Conservation (phyloP, 2,113 vertebrate genomes). For the Ciconia stormi region DNA sequence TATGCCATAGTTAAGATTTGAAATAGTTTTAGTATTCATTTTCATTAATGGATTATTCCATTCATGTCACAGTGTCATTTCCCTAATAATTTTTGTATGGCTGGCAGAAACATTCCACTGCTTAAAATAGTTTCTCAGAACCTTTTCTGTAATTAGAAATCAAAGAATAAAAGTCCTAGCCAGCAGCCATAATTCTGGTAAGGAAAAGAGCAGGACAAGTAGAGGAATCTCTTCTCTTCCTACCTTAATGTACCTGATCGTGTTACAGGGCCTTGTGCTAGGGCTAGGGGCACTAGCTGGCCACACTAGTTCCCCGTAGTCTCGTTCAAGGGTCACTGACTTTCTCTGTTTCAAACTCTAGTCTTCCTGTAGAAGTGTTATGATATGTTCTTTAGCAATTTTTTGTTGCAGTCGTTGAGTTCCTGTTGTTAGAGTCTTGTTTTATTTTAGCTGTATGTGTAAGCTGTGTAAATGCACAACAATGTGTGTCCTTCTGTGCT, state of each 20-base stretch:
- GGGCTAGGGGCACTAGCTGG: neutral
- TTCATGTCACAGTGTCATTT: neutral
- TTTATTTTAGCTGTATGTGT: neutral
- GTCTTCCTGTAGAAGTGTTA: neutral
- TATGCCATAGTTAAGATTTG: neutral
- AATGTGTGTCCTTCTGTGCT: neutral
- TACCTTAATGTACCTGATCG: accelerated
- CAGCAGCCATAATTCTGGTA: neutral
- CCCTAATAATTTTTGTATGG: neutral
- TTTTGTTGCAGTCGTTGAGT: neutral
- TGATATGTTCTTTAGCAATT: neutral
- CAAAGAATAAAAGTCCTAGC: neutral
- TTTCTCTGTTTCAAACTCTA: neutral
- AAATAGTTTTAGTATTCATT: neutral
- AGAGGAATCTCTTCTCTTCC: neutral
- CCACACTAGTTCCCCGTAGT: neutral
- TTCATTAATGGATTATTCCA: neutral
- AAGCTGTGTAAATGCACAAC: neutral
- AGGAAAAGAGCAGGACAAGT: neutral
- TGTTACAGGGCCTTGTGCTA: neutral
- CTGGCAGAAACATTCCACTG: neutral
- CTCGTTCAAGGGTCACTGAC: neutral
- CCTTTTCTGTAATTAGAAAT: neutral
- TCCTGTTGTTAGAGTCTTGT: neutral
- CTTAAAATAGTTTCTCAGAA: neutral